Conservation (phyloP, 64 coral and sea anemone genomes). For the Montipora capricornis region DNA sequence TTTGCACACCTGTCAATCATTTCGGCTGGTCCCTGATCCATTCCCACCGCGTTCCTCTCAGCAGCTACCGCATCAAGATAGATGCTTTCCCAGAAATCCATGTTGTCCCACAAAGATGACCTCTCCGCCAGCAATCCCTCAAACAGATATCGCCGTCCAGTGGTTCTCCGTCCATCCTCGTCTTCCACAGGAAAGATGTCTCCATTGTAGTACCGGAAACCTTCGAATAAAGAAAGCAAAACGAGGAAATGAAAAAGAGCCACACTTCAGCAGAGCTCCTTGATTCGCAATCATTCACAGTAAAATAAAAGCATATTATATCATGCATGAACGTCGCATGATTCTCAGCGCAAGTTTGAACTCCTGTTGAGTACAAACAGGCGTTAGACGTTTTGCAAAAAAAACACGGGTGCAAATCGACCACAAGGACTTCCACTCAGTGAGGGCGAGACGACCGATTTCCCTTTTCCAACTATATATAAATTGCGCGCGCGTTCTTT, state of each 20-base stretch:
- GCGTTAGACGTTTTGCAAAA: too few species aligned
- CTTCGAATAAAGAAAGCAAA: background rate
- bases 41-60: constrained; percentile 90
- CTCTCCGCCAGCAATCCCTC: constrained; percentile 85
- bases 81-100: constrained; percentile 98
- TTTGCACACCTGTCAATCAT: constrained; percentile 93
- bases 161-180: constrained; percentile 71
- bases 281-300: too few species aligned
- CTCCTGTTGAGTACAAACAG: too few species aligned
- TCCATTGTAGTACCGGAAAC: constrained; percentile 79
- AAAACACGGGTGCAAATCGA: too few species aligned
- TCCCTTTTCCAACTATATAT: too few species aligned
- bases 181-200: constrained; percentile 84
- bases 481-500: too few species aligned
- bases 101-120: constrained; percentile 94
- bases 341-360: too few species aligned
- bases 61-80: constrained; percentile 90
- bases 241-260: background rate
- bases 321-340: too few species aligned
- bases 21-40: constrained; percentile 89
- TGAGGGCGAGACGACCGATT: too few species aligned
- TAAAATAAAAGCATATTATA: too few species aligned
- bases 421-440: too few species aligned
- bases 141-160: constrained; percentile 93
- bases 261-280: too few species aligned